phyloP scores from a whole-genome alignment of 2,113 vertebrate species.

The Petrocephalus microphthalmus region DNA sequence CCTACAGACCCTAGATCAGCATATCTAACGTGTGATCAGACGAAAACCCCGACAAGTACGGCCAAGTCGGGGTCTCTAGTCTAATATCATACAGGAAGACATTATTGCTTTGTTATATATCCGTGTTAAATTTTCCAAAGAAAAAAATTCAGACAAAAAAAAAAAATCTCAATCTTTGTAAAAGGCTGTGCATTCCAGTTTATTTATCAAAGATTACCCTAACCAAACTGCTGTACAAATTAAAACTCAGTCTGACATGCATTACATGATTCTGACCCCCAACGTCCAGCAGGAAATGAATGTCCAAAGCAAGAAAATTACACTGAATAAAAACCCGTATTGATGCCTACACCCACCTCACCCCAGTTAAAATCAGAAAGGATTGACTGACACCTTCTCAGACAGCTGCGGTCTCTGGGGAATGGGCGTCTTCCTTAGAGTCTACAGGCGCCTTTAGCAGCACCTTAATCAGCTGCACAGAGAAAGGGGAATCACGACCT shows the following conservation, averaged over 20 bases:
- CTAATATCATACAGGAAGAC: not conserved
- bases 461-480: not conserved
- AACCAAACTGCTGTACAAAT: constrained; percentile 77
- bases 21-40: too few relatives aligned
- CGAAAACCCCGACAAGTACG: too few relatives aligned
- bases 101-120: not conserved
- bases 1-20: too few relatives aligned
- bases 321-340: constrained; percentile 60
- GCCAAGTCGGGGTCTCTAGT: not conserved
- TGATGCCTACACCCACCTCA: constrained; percentile 40
- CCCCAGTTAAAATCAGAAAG: constrained; percentile 28
- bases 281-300: constrained; percentile 47
- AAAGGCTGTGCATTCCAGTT: constrained; percentile 74
- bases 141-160: constrained; percentile 8
- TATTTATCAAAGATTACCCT: constrained; percentile 70
- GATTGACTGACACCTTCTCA: constrained; percentile 24
- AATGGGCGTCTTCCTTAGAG: not conserved
- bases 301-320: constrained; percentile 48
- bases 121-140: not conserved
- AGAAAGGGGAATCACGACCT: not conserved
- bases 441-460: not conserved
- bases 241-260: constrained; percentile 69
- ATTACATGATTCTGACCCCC: constrained; percentile 54
- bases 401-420: not conserved
- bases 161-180: constrained; percentile 40